phyloP scores from a whole-genome alignment of 2,113 vertebrate genomes.

The Rhabdomys dilectus region DNA sequence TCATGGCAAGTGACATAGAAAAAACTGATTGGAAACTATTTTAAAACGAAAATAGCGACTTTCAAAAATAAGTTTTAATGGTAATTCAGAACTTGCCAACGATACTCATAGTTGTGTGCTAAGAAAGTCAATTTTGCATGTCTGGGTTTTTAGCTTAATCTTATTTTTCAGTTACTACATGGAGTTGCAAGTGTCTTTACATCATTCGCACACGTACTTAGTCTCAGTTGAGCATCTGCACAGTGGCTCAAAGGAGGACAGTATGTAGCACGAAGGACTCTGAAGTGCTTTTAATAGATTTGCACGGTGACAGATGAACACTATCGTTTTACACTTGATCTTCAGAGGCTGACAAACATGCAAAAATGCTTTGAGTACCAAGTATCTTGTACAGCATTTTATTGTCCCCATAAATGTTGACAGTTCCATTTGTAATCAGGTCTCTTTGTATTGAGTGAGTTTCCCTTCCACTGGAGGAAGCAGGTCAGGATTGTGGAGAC shows the following conservation, averaged over 20 bases:
- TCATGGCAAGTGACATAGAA: not conserved
- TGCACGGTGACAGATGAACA: not conserved
- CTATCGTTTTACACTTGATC: not conserved
- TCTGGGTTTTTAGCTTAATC: not conserved
- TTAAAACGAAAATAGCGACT: slow-evolving; percentile 5
- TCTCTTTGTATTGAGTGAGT: not conserved
- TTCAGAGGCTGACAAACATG: not conserved
- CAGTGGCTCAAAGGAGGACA: not conserved
- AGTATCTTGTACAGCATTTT: not conserved
- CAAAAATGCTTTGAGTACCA: not conserved
- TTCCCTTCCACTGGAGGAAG: not conserved
- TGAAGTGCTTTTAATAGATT: not conserved
- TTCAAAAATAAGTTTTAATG: slow-evolving; percentile 21
- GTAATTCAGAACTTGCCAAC: not conserved
- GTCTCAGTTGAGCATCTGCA: not conserved
- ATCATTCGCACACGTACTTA: not conserved
- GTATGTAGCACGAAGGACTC: not conserved
- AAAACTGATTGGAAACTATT: slow-evolving; percentile 30
- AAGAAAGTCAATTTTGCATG: not conserved
- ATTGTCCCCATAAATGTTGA: not conserved
- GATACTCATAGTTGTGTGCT: not conserved
- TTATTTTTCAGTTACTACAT: not conserved
- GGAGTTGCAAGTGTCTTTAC: not conserved
- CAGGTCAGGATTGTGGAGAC: not conserved
- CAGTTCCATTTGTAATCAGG: not conserved